phyloP scores from a whole-genome alignment of 1,140 invertebrate genomes.

The Drosophila subpulchrella region DNA sequence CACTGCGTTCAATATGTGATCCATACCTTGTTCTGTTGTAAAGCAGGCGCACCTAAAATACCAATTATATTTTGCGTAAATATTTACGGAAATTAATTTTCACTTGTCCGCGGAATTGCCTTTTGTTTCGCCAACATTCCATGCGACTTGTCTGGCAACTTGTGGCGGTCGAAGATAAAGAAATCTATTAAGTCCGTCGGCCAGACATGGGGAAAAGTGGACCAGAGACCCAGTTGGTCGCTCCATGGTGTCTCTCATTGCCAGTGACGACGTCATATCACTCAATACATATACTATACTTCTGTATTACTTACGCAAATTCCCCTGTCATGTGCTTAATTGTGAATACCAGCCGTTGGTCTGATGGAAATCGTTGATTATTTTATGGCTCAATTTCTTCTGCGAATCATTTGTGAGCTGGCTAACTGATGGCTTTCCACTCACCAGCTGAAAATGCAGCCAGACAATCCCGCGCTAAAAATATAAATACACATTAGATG shows the following conservation, averaged over 20 bases:
- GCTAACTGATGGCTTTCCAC: conserved; percentile 15
- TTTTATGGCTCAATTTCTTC: conserved; percentile 59
- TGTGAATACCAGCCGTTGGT: conserved; percentile 25
- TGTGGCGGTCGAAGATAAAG: conserved; percentile 45
- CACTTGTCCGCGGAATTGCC: conserved; percentile 40
- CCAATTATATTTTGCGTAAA: conserved; percentile 63
- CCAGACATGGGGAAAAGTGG: conserved; percentile 46
- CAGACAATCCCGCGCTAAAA: conserved; percentile 47
- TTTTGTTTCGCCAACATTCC: conserved; percentile 48
- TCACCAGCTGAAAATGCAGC: conserved; percentile 5
- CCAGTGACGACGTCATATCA: conserved; percentile 49
- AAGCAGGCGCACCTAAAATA: conserved; percentile 62
- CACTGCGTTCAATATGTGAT: conserved; percentile 33
- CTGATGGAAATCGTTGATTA: conserved; percentile 18
- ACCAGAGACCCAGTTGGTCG: conserved; percentile 53
- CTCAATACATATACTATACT: not conserved
- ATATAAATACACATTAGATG: conserved; percentile 58
- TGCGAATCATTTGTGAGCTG: conserved; percentile 36
- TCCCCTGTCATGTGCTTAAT: conserved; percentile 52
- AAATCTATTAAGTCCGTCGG: conserved; percentile 42
- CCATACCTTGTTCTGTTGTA: conserved; percentile 30
- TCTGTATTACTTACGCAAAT: conserved; percentile 50
- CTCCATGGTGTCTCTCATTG: conserved; percentile 38
- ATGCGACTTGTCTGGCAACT: conserved; percentile 23
- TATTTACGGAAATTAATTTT: conserved; percentile 73